Base-by-base conservation (phyloP, 2,888 invertebrate genomes). In the Eupithecia subumbrata region DNA sequence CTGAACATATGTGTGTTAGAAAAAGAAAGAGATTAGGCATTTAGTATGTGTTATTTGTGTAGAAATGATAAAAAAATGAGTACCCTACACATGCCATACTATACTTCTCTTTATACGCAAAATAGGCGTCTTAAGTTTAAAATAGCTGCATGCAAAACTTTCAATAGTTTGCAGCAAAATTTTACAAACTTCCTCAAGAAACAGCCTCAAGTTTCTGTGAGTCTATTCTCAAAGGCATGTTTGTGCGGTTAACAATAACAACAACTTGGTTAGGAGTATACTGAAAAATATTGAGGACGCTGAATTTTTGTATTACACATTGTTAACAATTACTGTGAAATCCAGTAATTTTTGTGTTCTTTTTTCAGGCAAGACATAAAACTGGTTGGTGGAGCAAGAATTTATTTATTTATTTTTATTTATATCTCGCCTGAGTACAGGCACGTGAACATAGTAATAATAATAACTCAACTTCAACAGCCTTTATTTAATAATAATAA, bases 181-280 rank as follows among this genome's bases (percentile, higher is more conserved):
- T 22, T 40, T 56, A 18, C 5, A 1, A 60, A 68, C 30, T 68
- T 68, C 60, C 30, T 2, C 30, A 40, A 37, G 67, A 67, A 52
- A 69, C 69, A 71, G 37, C 14, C 68, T 52, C 48, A 67, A 71
- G 68, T 69, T 75, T 48, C 63, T 48, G 67, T n/a, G 56, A 68
- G 71, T 75, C 37, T 71, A 48, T 69, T 72, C 71, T 37, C 71
- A 71, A 52, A 69, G 72, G 67, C 30, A 52, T 67, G 22, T 22
- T 45, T 72, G 63, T 34, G 60, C 66, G 66, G 56, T 30, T 66
- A n/a, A 43, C 66, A 69, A 69, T 37, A 74, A 48, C n/a, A 70
- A 43, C 70, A 71, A 56, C n/a, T 18, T 30, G 25, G 37, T 12
- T 4, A 60, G 22, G 14, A 60, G 22, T 25, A 60, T 14, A 5